Conservation (phyloP, 2,113 vertebrate species). For the Syrmaticus mikado region DNA sequence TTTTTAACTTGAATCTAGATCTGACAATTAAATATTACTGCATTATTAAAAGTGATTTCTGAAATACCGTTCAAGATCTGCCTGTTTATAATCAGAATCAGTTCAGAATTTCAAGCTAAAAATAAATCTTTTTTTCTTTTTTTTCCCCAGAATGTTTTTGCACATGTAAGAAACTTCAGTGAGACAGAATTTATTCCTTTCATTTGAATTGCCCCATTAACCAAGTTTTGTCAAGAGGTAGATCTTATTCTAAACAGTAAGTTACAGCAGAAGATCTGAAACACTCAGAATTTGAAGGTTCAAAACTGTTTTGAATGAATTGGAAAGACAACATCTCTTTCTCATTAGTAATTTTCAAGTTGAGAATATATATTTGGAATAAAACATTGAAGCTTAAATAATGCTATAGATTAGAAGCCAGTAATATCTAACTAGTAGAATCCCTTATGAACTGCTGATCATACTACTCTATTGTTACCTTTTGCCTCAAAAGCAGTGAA, state of each 20-base stretch:
- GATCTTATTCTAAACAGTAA: not conserved
- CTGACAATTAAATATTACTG: not conserved
- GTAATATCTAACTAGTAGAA: not conserved
- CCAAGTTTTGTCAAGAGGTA: not conserved
- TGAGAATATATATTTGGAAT: not conserved
- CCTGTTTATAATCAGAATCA: not conserved
- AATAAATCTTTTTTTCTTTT: not conserved
- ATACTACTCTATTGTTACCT: not conserved
- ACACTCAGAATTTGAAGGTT: not conserved
- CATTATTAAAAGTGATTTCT: not conserved
- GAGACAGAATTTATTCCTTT: not conserved
- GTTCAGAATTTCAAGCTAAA: not conserved
- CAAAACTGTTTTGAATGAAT: not conserved
- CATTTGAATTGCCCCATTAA: not conserved
- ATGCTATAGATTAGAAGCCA: not conserved
- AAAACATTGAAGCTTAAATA: not conserved
- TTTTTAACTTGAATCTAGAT: not conserved
- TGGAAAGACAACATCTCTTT: not conserved
- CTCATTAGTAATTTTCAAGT: not conserved
- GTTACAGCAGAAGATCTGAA: not conserved
- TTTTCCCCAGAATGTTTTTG: not conserved
- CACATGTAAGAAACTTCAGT: not conserved
- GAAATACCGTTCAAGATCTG: not conserved
- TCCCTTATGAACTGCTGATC: rapidly evolving
- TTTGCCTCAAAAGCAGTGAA: not conserved